Evolutionary conservation across 2,113 vertebrate genomes (phyloP).

Genomic region (Phylloscopus trochiloides): DNA sequence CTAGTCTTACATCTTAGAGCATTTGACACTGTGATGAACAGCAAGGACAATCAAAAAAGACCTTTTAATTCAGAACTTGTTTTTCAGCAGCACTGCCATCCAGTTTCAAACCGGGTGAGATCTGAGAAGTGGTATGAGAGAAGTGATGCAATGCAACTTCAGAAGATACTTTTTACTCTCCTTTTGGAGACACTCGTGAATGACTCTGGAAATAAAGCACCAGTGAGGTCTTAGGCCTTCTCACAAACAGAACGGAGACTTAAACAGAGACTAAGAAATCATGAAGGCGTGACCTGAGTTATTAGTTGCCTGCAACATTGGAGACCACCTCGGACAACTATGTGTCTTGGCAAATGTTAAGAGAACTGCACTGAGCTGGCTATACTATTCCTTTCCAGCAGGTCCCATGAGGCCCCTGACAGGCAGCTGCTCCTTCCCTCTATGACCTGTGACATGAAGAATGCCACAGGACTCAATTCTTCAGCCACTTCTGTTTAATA

Average conservation of each 20-base stretch:
- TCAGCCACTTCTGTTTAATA: slow-evolving; percentile 20
- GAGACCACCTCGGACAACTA: neutral
- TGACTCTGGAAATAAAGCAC: neutral
- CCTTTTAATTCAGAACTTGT: neutral
- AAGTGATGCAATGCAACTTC: neutral
- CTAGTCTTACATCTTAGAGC: neutral
- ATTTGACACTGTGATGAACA: neutral
- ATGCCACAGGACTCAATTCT: neutral
- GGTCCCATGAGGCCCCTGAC: neutral
- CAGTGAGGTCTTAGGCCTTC: neutral
- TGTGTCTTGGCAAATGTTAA: neutral
- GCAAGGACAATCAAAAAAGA: neutral
- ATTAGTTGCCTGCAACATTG: neutral
- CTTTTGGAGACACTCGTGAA: neutral
- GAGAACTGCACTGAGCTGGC: neutral
- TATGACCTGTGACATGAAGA: neutral
- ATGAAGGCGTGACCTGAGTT: neutral
- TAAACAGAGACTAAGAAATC: neutral
- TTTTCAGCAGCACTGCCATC: neutral
- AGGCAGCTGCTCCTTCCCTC: neutral
- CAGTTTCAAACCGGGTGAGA: neutral
- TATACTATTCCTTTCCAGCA: neutral
- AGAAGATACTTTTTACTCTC: neutral
- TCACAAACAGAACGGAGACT: neutral
- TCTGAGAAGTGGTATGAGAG: neutral